Conservation (phyloP, 1,140 invertebrate genomes). For the Procambarus virginalis region DNA sequence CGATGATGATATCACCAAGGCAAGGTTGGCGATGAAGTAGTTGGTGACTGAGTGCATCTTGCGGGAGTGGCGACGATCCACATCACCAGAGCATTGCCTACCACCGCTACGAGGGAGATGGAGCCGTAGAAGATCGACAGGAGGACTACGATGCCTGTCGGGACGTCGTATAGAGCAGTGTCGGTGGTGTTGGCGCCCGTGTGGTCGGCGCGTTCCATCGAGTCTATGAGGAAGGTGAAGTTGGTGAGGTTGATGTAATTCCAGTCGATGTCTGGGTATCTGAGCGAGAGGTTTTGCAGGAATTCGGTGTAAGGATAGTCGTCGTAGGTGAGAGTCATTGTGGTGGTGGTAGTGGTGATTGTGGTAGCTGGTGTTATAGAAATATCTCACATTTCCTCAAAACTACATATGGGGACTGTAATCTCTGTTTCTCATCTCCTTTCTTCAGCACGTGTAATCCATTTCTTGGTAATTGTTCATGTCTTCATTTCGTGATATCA, state of each 20-base stretch:
- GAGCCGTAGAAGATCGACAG: conserved; percentile 86
- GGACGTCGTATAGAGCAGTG: conserved; percentile 80
- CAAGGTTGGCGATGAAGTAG: conserved; percentile 87
- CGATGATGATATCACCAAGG: conserved; percentile 85
- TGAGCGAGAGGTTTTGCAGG: conserved; percentile 19
- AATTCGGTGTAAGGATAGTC: not conserved
- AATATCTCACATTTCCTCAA: no score
- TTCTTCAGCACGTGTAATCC: no score
- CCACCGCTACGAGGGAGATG: conserved; percentile 86
- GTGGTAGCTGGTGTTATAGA: not conserved
- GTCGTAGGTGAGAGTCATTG: not conserved
- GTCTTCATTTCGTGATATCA: no score
- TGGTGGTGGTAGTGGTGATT: not conserved
- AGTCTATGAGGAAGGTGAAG: not conserved
- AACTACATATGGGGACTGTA: no score
- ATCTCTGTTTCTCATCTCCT: no score
- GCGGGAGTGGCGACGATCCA: conserved; percentile 81
- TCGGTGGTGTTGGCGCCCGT: not conserved
- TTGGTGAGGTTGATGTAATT: conserved; percentile 3
- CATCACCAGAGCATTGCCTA: conserved; percentile 88
- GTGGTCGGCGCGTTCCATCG: not conserved
- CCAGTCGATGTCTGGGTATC: conserved; percentile 31
- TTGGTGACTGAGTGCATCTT: conserved; percentile 88
- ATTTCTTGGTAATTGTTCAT: no score
- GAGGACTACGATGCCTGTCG: conserved; percentile 82